phyloP scores from a whole-genome alignment of 2,888 invertebrate genomes.

The Ellobium chinense region DNA sequence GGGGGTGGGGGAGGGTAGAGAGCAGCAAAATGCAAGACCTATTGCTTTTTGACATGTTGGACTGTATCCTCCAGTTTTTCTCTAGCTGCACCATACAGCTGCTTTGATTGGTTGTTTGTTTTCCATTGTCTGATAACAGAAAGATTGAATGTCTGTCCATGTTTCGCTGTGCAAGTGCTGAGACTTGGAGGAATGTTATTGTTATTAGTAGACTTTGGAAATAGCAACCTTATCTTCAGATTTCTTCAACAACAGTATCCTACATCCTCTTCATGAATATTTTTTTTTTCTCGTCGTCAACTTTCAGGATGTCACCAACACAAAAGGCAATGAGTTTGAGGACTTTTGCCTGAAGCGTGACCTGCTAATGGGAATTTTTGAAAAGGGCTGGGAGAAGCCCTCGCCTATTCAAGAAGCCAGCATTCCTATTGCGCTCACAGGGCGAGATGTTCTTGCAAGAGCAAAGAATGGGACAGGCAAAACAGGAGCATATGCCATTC shows the following conservation, averaged over 20 bases:
- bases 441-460: slow-evolving; percentile 97
- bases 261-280: background rate
- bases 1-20: no score
- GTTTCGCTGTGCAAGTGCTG: no score
- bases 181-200: no score
- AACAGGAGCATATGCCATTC: slow-evolving; percentile 99
- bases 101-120: no score
- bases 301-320: slow-evolving; percentile 97
- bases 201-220: background rate
- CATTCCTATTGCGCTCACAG: slow-evolving; percentile 98
- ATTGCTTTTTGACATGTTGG: no score
- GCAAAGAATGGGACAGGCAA: slow-evolving; percentile 99
- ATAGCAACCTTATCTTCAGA: background rate
- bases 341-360: slow-evolving; percentile 98
- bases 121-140: no score
- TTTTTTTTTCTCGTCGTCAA: background rate
- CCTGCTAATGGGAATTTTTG: slow-evolving; percentile 99
- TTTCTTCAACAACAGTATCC: no score
- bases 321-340: slow-evolving; percentile 99
- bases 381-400: slow-evolving; percentile 99
- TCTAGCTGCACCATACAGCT: no score
- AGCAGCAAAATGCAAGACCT: no score
- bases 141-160: no score
- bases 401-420: slow-evolving; percentile 97
- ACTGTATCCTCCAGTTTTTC: no score